A percentile compares a stretch with the other conserved stretches of the same genome.
phyloP scores from a whole-genome alignment of 2,113 vertebrate species.

The Nycticebus coucang region DNA sequence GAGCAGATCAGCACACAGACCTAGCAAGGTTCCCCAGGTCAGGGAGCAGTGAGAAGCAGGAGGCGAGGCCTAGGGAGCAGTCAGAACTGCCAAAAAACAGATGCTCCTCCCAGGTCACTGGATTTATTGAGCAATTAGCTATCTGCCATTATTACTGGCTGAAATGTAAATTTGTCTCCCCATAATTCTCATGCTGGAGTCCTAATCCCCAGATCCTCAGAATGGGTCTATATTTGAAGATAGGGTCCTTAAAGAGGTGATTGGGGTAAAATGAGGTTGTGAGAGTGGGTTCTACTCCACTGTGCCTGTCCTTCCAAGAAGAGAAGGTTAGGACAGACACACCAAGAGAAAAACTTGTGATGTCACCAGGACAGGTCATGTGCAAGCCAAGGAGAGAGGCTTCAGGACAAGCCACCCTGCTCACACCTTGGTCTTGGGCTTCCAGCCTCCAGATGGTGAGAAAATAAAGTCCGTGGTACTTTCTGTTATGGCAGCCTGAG shows the following conservation, averaged over 20 bases:
- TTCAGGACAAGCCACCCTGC: background rate
- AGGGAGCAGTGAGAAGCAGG: rapidly evolving
- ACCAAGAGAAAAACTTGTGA: background rate
- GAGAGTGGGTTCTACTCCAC: background rate
- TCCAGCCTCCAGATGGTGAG: background rate
- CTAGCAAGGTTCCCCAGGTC: background rate
- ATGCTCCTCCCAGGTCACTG: too few relatives aligned
- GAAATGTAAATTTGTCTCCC: background rate
- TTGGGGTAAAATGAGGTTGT: background rate
- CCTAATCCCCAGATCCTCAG: background rate
- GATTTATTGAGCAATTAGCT: background rate
- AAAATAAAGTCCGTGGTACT: background rate
- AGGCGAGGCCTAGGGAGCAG: background rate
- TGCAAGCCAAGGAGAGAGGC: background rate
- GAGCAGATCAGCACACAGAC: background rate
- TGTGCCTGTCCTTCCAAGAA: background rate
- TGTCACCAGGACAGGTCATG: background rate
- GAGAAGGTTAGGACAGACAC: background rate
- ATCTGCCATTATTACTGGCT: background rate
- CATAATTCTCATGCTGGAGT: background rate
- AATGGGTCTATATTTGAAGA: background rate
- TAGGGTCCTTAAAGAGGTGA: background rate
- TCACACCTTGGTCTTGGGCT: background rate
- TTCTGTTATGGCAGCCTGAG: background rate
- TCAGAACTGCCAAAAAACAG: background rate